Conservation (phyloP, 2,888 invertebrate species). For the Cheiracanthium punctorium region DNA sequence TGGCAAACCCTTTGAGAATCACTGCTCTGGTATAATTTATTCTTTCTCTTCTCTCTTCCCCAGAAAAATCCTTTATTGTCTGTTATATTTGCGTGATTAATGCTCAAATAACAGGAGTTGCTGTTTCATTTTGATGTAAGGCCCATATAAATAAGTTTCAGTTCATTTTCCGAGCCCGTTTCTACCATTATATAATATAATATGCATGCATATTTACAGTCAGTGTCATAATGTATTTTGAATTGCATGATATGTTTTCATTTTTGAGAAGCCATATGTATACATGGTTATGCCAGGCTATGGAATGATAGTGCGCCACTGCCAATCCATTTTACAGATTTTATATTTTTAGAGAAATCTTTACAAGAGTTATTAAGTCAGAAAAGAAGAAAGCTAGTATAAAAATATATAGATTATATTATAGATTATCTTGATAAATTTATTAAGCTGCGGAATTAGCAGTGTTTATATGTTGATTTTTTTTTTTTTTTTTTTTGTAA, state of each 20-base stretch:
- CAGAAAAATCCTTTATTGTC: background rate
- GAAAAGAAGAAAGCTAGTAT: background rate
- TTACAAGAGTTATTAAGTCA: conserved; percentile 45
- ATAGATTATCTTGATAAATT: conserved; percentile 13
- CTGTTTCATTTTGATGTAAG: background rate
- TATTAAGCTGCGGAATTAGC: background rate
- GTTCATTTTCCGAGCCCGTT: background rate
- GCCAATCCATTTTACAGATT: conserved; percentile 50
- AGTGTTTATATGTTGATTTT: conserved; percentile 3
- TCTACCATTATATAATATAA: background rate
- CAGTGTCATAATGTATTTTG: conserved; percentile 51
- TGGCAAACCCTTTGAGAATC: too few species aligned
- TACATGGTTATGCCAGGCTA: conserved; percentile 26
- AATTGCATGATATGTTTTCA: conserved; percentile 20
- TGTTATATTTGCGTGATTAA: background rate
- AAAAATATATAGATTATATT: background rate
- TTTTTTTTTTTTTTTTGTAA: conserved; percentile 2
- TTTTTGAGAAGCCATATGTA: background rate
- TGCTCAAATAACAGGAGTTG: conserved; percentile 19
- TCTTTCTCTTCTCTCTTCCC: too few species aligned
- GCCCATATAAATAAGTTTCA: background rate
- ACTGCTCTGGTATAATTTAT: too few species aligned
- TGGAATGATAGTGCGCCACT: conserved; percentile 37
- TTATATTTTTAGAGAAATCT: conserved; percentile 63
- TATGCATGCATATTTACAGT: background rate